A percentile compares a stretch with the other conserved stretches of the same genome.
Conservation (phyloP, 2,888 invertebrate genomes). For the Yponomeuta sedellus region DNA sequence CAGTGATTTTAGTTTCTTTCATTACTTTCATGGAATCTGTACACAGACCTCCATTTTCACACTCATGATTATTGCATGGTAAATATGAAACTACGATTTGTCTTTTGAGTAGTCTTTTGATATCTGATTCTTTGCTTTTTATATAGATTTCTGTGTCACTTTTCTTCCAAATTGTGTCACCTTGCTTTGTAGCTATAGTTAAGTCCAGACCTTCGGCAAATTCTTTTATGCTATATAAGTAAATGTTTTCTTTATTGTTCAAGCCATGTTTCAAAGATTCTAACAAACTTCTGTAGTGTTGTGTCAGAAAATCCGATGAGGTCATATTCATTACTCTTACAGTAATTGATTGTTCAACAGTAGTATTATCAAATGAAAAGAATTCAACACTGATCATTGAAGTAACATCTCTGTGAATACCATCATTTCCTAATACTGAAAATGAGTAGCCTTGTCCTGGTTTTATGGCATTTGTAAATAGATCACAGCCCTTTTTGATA, state of each 20-base stretch:
- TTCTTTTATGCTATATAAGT: conserved; percentile 86
- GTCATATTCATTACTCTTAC: conserved; percentile 84
- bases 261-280: conserved; percentile 83
- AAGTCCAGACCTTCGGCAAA: conserved; percentile 80
- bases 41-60: conserved; percentile 87
- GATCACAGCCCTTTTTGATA: conserved; percentile 86
- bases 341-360: conserved; percentile 89
- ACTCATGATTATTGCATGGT: conserved; percentile 83
- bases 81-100: conserved; percentile 83
- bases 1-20: conserved; percentile 83
- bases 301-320: conserved; percentile 84
- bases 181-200: conserved; percentile 80
- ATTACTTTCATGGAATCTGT: conserved; percentile 82
- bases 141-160: conserved; percentile 80
- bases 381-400: conserved; percentile 92
- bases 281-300: conserved; percentile 84
- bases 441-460: conserved; percentile 85
- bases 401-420: conserved; percentile 89
- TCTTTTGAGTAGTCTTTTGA: conserved; percentile 79
- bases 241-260: conserved; percentile 78
- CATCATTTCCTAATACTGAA: conserved; percentile 92
- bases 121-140: conserved; percentile 78
- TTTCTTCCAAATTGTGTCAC: conserved; percentile 78
- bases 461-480: conserved; percentile 84
- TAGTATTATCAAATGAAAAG: conserved; percentile 85